Base-by-base conservation (phyloP, 2,888 invertebrate genomes). In the Petrophora chlorosata region DNA sequence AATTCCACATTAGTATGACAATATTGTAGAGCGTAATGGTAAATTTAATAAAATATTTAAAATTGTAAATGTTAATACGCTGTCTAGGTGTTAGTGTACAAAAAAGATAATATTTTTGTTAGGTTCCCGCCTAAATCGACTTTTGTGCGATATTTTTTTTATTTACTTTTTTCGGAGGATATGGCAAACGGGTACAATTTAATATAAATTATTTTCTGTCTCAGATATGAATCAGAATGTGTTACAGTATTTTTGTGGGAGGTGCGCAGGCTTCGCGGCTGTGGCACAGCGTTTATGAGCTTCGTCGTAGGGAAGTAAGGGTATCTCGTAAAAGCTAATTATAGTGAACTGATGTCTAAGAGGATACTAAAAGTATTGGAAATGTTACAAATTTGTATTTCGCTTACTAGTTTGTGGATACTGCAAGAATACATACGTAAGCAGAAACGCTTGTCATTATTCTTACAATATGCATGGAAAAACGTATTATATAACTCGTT, bases 351-450 rank as follows among this genome's bases (percentile, higher is more conserved):
- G 79, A 82, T 82, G 82, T 82, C 82, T 82, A 84, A 81, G 69
- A 79, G 66, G 76, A 85, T 87, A 85, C 82, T 86, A 76, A 85
- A 80, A 85, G 82, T 88, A 87, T 87, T 84, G 82, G 76, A 85
- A 73, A 70, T 87, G 85, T 90, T 90, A 89, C 89, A 90, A 90
- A 90, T 88, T 90, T 88, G 89, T 90, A 90, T 88, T 87, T 80
- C 44, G 39, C 34, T 45, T 47, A 40, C 32, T 38, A 12, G n/a
- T 29, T 19, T 63, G 55, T 69, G 69, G 61, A 61, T 68, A 67
- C 62, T 56, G 56, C 58, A 55, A 61, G 28, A 46, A 34, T 56
- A 17, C 2, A 14, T 52, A 50, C 35, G 33, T 43, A 38, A 57
- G 55, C 48, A 60, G 50, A 46, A 50, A 52, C 26, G 15, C 41